phyloP scores from a whole-genome alignment of 2,888 invertebrate genomes.

The Acanthosepion pharaonis region DNA sequence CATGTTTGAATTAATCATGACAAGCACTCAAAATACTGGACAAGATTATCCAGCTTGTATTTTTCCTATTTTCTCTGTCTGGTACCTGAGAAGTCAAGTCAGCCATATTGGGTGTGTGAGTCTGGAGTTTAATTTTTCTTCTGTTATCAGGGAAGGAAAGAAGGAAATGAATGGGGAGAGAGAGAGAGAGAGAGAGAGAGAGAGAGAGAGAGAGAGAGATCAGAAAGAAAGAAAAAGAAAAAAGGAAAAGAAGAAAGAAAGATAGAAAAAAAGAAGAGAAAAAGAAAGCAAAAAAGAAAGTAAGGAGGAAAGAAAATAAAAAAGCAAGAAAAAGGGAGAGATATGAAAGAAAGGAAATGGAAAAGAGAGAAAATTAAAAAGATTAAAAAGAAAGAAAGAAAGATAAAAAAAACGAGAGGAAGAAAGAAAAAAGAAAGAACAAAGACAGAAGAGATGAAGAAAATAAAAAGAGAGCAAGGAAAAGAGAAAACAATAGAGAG shows the following conservation, averaged over 20 bases:
- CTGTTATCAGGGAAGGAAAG: neutral
- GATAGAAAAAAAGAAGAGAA: neutral
- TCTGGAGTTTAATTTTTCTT: neutral
- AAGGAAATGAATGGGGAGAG: neutral
- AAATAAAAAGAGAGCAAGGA: neutral
- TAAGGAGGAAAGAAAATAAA: neutral
- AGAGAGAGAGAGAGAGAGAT: neutral
- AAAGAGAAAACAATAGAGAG: neutral
- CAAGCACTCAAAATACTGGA: neutral
- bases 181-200: neutral
- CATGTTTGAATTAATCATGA: neutral
- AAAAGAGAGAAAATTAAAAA: neutral
- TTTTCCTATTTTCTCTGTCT: neutral
- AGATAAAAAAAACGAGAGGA: neutral
- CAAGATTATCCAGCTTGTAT: neutral
- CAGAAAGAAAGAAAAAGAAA: too few species aligned
- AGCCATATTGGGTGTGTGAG: neutral
- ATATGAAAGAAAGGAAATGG: neutral
- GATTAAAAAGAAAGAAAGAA: neutral
- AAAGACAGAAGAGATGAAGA: fast-evolving
- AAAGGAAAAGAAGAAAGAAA: too few species aligned
- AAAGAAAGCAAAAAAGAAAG: neutral
- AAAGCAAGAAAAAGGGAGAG: neutral
- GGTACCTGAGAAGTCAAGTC: neutral
- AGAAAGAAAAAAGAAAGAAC: too few species aligned